A percentile compares a stretch with the other conserved stretches of the same genome.
phyloP scores from a whole-genome alignment of 2,797 vertebrate genomes.

The Galaxias olidus region DNA sequence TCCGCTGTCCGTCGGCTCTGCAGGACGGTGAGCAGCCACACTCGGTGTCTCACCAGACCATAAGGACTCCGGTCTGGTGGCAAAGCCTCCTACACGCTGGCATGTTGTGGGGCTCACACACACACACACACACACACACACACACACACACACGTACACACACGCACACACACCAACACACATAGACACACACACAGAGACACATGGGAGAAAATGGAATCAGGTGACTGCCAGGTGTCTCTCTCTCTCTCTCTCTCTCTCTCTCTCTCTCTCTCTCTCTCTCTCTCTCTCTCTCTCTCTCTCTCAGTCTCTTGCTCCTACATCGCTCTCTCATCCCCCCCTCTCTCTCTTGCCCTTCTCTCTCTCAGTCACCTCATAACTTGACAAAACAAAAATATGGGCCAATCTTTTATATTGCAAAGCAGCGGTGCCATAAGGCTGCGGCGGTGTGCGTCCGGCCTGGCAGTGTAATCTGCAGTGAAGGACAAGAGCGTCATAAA shows the following conservation, averaged over 20 bases:
- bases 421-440: background rate
- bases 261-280: background rate
- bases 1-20: too few species aligned
- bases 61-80: too few species aligned
- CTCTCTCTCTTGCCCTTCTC: background rate
- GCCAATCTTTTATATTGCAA: background rate
- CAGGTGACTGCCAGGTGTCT: background rate
- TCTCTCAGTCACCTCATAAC: background rate
- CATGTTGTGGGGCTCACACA: background rate
- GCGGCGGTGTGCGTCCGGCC: background rate
- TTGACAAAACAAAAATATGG: too few species aligned
- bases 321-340: background rate
- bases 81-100: too few species aligned
- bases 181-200: background rate
- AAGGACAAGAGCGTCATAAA: conserved; percentile 41
- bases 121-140: conserved; percentile 5
- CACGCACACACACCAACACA: conserved; percentile 2
- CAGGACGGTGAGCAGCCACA: too few species aligned
- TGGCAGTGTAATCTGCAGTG: background rate
- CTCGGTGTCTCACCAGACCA: too few species aligned
- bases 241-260: background rate
- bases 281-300: background rate
- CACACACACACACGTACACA: background rate
- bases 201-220: conserved; percentile 1
- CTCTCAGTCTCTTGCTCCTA: background rate